phyloP scores from a whole-genome alignment of 2,113 vertebrate species.

The Sturnus vulgaris region DNA sequence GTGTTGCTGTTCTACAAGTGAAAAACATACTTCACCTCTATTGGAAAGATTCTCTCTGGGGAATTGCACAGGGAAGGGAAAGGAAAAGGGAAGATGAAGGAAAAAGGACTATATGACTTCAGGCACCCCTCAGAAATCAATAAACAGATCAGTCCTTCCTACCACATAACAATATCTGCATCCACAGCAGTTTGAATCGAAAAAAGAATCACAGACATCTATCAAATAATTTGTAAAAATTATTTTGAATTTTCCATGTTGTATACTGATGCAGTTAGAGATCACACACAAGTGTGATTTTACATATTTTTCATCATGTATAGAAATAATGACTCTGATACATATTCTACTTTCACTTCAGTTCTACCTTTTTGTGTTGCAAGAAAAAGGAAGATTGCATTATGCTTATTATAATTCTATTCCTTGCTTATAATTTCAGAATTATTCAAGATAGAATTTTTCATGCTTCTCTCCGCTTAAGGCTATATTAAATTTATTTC shows the following conservation, averaged over 20 bases:
- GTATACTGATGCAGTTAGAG: not conserved
- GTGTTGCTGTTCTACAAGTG: not conserved
- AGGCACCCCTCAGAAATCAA: not conserved
- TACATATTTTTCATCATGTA: not conserved
- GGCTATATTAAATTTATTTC: not conserved
- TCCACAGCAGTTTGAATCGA: not conserved
- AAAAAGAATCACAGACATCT: not conserved
- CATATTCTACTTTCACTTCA: not conserved
- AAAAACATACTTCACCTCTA: not conserved
- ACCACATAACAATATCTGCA: not conserved
- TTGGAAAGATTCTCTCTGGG: not conserved
- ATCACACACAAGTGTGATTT: not conserved
- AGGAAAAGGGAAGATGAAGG: not conserved
- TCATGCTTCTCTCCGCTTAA: not conserved
- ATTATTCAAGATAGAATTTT: not conserved
- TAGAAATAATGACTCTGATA: not conserved
- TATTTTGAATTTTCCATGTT: not conserved
- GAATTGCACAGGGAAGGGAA: not conserved
- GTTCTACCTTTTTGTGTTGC: not conserved
- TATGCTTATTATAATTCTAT: not conserved
- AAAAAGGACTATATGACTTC: not conserved
- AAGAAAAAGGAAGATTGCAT: not conserved
- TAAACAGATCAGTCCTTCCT: not conserved
- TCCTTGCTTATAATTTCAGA: not conserved
- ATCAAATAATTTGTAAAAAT: not conserved